Conservation (phyloP, 2,888 invertebrate genomes). For the Cephus spinipes region DNA sequence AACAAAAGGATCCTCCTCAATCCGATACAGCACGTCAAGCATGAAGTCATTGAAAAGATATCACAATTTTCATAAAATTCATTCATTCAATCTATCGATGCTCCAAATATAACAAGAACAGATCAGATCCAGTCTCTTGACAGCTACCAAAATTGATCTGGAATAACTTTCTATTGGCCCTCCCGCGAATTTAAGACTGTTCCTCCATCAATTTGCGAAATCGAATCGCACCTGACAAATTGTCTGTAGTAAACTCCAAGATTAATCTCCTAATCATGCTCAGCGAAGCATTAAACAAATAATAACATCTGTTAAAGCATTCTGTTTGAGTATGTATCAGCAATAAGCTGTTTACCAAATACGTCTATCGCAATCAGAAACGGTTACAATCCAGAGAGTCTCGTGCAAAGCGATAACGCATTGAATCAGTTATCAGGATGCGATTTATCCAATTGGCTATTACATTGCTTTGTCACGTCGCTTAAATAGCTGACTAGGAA, state of each 20-base stretch:
- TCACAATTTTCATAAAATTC: background rate
- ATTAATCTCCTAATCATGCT: background rate
- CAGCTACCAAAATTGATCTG: background rate
- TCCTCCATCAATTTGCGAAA: background rate
- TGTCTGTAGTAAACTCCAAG: background rate
- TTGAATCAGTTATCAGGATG: background rate
- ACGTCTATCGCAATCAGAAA: background rate
- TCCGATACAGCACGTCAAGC: background rate
- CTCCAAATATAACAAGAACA: background rate
- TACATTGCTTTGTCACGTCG: background rate
- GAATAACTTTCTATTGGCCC: background rate
- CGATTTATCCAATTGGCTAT: background rate
- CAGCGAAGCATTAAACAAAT: background rate
- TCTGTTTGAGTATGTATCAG: background rate
- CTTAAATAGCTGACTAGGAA: background rate
- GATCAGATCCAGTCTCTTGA: background rate
- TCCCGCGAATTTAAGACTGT: background rate
- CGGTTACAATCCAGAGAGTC: background rate
- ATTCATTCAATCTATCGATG: background rate
- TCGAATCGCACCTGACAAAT: background rate
- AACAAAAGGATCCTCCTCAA: background rate
- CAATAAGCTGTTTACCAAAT: background rate
- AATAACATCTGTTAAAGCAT: background rate
- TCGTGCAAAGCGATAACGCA: background rate
- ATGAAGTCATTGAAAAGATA: background rate